Evolutionary conservation across 2,888 invertebrate genomes (phyloP).

Genomic region (Philhelius pedissequus): DNA sequence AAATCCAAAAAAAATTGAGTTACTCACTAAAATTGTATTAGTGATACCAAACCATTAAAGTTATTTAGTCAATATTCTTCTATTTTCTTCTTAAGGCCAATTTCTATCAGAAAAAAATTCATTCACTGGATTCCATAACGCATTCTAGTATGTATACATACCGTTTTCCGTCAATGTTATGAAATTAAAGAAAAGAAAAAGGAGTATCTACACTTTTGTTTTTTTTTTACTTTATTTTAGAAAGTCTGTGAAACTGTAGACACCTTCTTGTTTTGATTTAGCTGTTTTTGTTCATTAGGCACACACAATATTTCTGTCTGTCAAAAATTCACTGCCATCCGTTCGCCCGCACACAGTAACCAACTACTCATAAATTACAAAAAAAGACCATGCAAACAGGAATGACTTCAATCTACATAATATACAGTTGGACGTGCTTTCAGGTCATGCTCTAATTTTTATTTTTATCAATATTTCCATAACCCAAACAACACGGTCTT

Average conservation of each 20-base stretch:
- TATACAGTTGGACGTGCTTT: slow-evolving; percentile 40
- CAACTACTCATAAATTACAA: slow-evolving; percentile 45
- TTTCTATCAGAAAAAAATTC: too few species aligned
- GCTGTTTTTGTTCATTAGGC: slow-evolving; percentile 21
- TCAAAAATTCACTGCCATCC: slow-evolving; percentile 22
- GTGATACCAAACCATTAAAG: too few species aligned
- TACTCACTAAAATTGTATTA: too few species aligned
- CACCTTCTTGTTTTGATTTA: slow-evolving; percentile 20
- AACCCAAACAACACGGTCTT: slow-evolving; percentile 30
- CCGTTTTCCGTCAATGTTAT: too few species aligned
- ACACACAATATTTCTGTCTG: not conserved
- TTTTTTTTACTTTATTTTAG: not conserved
- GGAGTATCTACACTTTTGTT: not conserved
- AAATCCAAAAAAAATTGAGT: too few species aligned
- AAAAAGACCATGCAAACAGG: slow-evolving; percentile 28
- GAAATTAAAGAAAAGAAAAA: not conserved
- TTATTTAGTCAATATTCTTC: too few species aligned
- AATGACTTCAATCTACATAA: slow-evolving; percentile 45
- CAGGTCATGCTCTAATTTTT: slow-evolving; percentile 67
- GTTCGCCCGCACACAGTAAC: not conserved
- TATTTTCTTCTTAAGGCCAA: too few species aligned
- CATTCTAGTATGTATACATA: too few species aligned
- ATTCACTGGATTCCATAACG: too few species aligned
- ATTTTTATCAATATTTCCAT: slow-evolving; percentile 63
- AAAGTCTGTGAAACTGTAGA: not conserved